phyloP scores from a whole-genome alignment of 2,888 invertebrate genomes.

The Apamea anceps region DNA sequence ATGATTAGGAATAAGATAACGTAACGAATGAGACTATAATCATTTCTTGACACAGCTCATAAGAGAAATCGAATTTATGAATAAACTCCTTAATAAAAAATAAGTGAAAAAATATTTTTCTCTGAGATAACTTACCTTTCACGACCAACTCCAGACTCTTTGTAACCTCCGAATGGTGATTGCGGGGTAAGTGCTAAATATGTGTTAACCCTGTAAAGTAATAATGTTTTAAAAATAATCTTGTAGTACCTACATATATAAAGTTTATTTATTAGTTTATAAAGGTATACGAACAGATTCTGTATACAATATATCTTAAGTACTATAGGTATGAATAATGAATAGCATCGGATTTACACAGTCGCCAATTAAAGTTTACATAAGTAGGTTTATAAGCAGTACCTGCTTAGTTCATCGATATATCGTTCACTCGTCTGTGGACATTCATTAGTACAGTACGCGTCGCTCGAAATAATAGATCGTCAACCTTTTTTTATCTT shows the following conservation, averaged over 20 bases:
- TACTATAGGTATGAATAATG: too few relatives aligned
- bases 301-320: too few relatives aligned
- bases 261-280: neutral
- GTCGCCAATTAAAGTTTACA: too few relatives aligned
- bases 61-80: too few relatives aligned
- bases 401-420: neutral
- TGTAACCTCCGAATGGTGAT: slow-evolving; percentile 96
- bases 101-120: neutral
- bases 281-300: too few relatives aligned
- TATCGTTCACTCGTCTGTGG: too few relatives aligned
- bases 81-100: neutral
- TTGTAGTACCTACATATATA: neutral
- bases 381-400: neutral
- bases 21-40: neutral
- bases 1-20: neutral
- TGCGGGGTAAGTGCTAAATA: slow-evolving; percentile 91
- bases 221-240: neutral
- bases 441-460: too few relatives aligned
- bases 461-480: too few relatives aligned
- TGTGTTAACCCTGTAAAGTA: slow-evolving; percentile 84
- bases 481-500: too few relatives aligned
- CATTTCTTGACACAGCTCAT: neutral
- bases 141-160: slow-evolving; percentile 92
- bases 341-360: too few relatives aligned
- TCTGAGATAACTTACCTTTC: too few relatives aligned